A percentile compares a stretch with the other conserved stretches of the same genome.
These are phyloP conservation scores for Halocynthia aurantium DNA, from an alignment of 23 tunicate genomes.

Conservation along the genomic window DNA sequence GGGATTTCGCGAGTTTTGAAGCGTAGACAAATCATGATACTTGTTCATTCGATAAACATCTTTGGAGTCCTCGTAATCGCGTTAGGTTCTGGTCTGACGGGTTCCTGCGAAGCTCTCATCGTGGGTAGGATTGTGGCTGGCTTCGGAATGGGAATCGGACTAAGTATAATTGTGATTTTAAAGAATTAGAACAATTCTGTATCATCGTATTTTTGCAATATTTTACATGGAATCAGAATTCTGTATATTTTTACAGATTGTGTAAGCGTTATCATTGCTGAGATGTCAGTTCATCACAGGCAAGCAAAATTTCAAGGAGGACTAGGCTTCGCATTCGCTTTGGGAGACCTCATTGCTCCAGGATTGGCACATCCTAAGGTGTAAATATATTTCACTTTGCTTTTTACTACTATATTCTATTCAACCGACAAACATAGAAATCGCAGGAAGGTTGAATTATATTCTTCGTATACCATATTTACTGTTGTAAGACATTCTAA, in stretches of 20 bases:
- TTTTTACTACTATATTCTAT: background rate
- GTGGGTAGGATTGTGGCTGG: conserved; percentile 19
- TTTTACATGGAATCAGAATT: too few relatives aligned
- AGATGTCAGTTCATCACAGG: conserved; percentile 6
- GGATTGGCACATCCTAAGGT: conserved; percentile 39
- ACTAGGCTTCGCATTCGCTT: conserved; percentile 2
- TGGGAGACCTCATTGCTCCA: conserved; percentile 18
- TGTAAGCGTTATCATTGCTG: conserved; percentile 25
- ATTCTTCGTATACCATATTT: too few relatives aligned
- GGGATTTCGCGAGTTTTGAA: background rate
- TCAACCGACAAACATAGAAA: too few relatives aligned
- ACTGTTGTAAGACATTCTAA: too few relatives aligned
- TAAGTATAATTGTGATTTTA: background rate
- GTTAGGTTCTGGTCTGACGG: conserved; percentile 10
- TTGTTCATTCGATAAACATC: conserved; percentile 15
- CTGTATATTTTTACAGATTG: conserved; percentile 9
- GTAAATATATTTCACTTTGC: background rate
- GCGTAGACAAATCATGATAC: conserved; percentile 9
- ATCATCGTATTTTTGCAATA: too few relatives aligned
- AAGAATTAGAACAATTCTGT: too few relatives aligned
- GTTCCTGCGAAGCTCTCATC: conserved; percentile 39
- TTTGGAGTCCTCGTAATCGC: conserved; percentile 15
- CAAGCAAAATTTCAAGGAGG: conserved; percentile 12
- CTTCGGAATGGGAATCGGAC: background rate
- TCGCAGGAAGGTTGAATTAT: too few relatives aligned